Base-by-base conservation (phyloP, 1,140 invertebrate genomes). In the Aphis craccivora region DNA sequence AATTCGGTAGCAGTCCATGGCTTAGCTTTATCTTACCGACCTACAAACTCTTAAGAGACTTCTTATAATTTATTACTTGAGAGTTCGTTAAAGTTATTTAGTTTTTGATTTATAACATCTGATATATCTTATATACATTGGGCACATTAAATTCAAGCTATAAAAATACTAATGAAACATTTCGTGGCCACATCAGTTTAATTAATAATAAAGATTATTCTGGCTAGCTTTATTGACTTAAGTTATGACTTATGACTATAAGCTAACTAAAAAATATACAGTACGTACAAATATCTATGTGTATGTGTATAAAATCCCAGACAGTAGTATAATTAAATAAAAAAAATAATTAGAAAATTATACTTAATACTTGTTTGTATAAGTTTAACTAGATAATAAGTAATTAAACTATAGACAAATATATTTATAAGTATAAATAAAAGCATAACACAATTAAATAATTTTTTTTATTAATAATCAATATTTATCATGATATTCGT, bases 31-130 rank as follows among this genome's bases (percentile, higher is more conserved):
- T 86, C 40, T 86, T 22, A 51, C 45, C 45, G 43, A 51, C 25
- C n/a, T 88, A 88, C n/a, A n/a, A 30, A 45, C 5, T 88, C n/a
- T 87, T 35, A 51, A 88, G n/a, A 88, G 30, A 88, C n/a, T n/a
- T 20, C 45, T 88, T 88, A 6, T 22, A 51, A 48, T 88, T 48
- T 51, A 88, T 35, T 14, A 45, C 45, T n/a, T 18, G 45, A 51
- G 43, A 51, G 45, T 48, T 48, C 11, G 86, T 88, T 48, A 88
- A 18, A 45, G 22, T 11, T 87, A 48, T 87, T 45, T 87, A 20
- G 30, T n/a, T 88, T 88, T 88, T 88, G 43, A 88, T 88, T 88
- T 88, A 88, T 51, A 51, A 88, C 43, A 88, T 48, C 86, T 88
- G 86, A 45, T 88, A 88, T 5, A 48, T 45, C 25, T 45, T 48